Evolutionary conservation across 2,113 vertebrate genomes (phyloP).

Genomic region (Pseudopipra pipra): DNA sequence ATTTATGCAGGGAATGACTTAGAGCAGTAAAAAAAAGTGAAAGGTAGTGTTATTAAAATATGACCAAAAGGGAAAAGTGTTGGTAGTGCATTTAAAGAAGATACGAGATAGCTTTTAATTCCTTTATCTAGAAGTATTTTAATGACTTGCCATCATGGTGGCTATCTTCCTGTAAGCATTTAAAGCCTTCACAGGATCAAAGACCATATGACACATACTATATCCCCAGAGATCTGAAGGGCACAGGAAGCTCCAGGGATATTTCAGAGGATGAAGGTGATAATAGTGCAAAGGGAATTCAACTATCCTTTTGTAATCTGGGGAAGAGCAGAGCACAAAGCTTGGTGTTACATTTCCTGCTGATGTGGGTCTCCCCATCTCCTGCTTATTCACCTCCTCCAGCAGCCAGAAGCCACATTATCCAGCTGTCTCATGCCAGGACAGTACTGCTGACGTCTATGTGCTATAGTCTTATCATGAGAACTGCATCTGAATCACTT

Average conservation of each 20-base stretch:
- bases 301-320: background rate
- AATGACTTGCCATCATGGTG: background rate
- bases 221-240: background rate
- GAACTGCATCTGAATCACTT: background rate
- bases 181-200: background rate
- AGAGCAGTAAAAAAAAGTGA: background rate
- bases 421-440: background rate
- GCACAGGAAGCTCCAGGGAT: background rate
- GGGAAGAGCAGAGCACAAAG: accelerated
- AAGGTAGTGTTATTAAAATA: background rate
- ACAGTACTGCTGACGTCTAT: background rate
- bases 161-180: background rate
- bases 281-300: background rate
- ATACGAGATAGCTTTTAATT: background rate
- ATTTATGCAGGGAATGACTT: background rate
- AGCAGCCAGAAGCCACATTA: background rate
- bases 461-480: background rate
- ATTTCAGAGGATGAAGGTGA: background rate
- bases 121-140: background rate
- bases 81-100: background rate
- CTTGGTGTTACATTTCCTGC: background rate
- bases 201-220: background rate
- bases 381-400: background rate
- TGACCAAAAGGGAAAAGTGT: background rate
- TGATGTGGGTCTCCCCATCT: background rate